Base-by-base conservation (phyloP, 2,888 invertebrate species). In the Leucozona laternaria region DNA sequence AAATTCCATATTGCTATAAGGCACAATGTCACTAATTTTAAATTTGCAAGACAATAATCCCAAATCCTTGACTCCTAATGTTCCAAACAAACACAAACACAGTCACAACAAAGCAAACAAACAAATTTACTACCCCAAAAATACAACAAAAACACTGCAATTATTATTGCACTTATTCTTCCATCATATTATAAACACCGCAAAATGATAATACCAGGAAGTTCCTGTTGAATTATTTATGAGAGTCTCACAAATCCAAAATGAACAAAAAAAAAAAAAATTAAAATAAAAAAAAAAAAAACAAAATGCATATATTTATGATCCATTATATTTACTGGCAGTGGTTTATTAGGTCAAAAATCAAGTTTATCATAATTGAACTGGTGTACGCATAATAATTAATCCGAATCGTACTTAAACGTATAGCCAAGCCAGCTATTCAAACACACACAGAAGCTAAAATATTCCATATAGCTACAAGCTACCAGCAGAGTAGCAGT, bases 341-440 rank as follows among this genome's bases (percentile, higher is more conserved):
- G 78, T 86, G 86, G 86, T 86, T 86, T 86, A 86, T 79, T 86
- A 78, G 86, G 86, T 86, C 86, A 86, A 82, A 86, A 86, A 86
- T 86, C 86, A 86, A 86, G 86, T 86, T 86, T 86, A 82, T 86
- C 86, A 86, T 86, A 86, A 86, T 86, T 86, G 86, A 82, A 86
- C 86, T 86, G 86, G 86, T 86, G 78, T 86, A 82, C 86, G 86
- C 86, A 86, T 86, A 79, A 79, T 82, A 86, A 86, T 86, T 86
- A 86, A 86, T 86, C 85, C 82, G 82, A 75, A 82, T 79, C 78
- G 79, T 75, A 82, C 78, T 77, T 68, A 72, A 66, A 34, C 20
- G 48, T 48, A 62, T 43, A 13, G n/a, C n/a, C 15, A 22, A 5
- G 17, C 3, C 4, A 50, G 11, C 8, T 43, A 62, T 15, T 22